phyloP scores from a whole-genome alignment of 1,140 invertebrate species.

The Ericerus pela region DNA sequence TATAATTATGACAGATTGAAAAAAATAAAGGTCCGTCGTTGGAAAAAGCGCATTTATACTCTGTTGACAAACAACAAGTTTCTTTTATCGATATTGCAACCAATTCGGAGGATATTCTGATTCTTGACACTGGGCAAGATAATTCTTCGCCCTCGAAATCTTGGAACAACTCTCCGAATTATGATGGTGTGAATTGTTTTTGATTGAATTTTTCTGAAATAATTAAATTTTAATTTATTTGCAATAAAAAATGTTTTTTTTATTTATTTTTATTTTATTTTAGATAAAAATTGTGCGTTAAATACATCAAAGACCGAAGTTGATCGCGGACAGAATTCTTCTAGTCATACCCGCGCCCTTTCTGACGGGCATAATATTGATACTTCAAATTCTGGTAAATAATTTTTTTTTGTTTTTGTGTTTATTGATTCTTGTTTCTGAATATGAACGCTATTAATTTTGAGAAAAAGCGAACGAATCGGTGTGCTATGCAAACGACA shows the following conservation, averaged over 20 bases:
- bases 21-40: constrained; percentile 29
- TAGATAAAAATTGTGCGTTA: no score
- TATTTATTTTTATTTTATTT: no score
- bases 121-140: constrained; percentile 6
- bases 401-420: background rate
- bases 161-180: constrained; percentile 1
- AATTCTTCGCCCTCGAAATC: background rate
- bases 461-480: no score
- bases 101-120: background rate
- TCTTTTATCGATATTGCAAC: constrained; percentile 41
- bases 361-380: background rate
- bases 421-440: background rate
- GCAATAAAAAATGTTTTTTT: background rate
- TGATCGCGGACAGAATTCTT: constrained; percentile 4
- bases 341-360: constrained; percentile 1
- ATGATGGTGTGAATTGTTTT: constrained; percentile 2
- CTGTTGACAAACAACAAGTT: constrained; percentile 51
- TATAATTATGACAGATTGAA: constrained; percentile 10
- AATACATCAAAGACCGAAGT: no score
- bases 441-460: no score
- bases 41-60: constrained; percentile 48
- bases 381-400: background rate
- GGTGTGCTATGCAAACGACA: no score
- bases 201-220: background rate
- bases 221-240: background rate